phyloP scores from a whole-genome alignment of 2,113 vertebrate species.

The Deroptyus accipitrinus region DNA sequence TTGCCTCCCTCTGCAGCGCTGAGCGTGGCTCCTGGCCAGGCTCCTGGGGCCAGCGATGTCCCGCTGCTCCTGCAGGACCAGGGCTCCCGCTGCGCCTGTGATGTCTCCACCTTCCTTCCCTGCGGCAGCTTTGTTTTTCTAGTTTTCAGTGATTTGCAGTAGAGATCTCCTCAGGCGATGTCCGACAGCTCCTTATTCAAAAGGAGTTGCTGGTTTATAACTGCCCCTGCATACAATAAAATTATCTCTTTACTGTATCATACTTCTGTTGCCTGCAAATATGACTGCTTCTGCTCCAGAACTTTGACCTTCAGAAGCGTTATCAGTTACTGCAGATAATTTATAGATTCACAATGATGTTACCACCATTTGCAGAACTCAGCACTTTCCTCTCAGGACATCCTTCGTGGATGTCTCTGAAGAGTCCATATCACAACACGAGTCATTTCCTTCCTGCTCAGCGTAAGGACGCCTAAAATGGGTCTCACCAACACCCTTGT shows the following conservation, averaged over 20 bases:
- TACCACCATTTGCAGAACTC: not conserved
- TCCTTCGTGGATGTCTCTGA: not conserved
- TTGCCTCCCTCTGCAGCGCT: not conserved
- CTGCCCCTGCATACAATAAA: not conserved
- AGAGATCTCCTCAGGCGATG: not conserved
- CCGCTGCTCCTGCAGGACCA: not conserved
- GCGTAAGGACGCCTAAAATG: not conserved
- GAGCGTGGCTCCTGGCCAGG: not conserved
- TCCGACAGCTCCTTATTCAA: not conserved
- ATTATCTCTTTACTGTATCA: not conserved
- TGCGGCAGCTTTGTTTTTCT: not conserved
- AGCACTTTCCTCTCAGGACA: not conserved
- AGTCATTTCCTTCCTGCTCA: not conserved
- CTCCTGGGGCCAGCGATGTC: not conserved
- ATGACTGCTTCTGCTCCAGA: not conserved
- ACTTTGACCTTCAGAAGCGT: slow-evolving; percentile 6
- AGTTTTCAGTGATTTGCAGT: not conserved
- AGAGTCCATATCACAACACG: not conserved
- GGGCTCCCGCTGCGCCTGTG: not conserved
- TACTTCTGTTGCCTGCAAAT: not conserved
- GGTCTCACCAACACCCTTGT: not conserved
- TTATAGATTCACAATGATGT: not conserved
- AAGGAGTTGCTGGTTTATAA: not conserved
- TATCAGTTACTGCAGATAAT: not conserved
- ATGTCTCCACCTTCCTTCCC: not conserved